Evolutionary conservation across 2,113 vertebrate genomes (phyloP).

Genomic region (Chaetodon trifascialis): DNA sequence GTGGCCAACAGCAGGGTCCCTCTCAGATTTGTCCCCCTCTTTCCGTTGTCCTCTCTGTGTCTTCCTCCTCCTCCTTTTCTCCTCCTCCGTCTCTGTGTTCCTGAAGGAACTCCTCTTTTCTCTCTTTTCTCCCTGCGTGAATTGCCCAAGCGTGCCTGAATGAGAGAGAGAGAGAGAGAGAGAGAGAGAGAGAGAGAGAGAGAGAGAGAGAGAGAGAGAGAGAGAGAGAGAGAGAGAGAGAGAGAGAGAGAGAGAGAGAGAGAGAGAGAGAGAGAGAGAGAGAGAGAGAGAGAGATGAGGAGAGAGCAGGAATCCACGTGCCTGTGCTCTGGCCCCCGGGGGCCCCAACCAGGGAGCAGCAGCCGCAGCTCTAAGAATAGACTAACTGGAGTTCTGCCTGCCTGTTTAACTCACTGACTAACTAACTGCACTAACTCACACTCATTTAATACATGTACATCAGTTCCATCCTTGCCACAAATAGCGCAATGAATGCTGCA

Average conservation of each 20-base stretch:
- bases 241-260: slow-evolving; percentile 18
- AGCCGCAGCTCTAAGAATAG: slow-evolving; percentile 72
- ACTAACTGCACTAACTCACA: slow-evolving; percentile 44
- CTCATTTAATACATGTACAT: slow-evolving; percentile 28
- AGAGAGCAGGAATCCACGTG: slow-evolving; percentile 63
- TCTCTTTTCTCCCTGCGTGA: slow-evolving; percentile 15
- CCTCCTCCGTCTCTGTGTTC: background rate
- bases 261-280: slow-evolving; percentile 12
- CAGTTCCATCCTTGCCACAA: slow-evolving; percentile 16
- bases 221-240: slow-evolving; percentile 22
- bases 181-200: slow-evolving; percentile 29
- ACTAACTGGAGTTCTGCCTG: slow-evolving; percentile 33
- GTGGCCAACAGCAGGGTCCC: too few species aligned
- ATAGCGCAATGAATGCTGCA: slow-evolving; percentile 8
- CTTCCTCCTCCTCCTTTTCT: background rate
- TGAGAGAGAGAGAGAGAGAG: slow-evolving; percentile 19
- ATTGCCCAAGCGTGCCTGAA: slow-evolving; percentile 32
- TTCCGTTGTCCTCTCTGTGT: background rate
- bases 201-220: slow-evolving; percentile 18
- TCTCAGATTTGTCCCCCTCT: background rate
- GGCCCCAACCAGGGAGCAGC: slow-evolving; percentile 30
- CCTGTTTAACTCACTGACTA: slow-evolving; percentile 37
- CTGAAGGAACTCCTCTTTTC: slow-evolving; percentile 15
- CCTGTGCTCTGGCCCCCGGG: slow-evolving; percentile 38
- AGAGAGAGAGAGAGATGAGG: slow-evolving; percentile 30